A percentile compares a stretch with the other conserved stretches of the same genome.
Conservation (phyloP, 2,888 invertebrate species). For the Xanthorhoe spadicearia region DNA sequence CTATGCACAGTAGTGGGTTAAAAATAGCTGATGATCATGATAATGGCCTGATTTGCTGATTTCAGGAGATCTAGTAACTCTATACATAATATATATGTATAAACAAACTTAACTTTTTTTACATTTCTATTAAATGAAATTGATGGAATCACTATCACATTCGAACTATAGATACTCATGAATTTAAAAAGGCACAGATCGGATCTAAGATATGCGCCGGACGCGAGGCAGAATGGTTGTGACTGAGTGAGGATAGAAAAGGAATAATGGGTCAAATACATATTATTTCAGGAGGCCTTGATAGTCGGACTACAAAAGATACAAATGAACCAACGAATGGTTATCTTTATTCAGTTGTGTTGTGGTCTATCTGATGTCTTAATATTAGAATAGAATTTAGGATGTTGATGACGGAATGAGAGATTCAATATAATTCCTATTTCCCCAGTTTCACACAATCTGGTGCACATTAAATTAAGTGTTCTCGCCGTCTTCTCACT, state of each 20-base stretch:
- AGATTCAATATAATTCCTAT: neutral
- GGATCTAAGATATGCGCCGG: neutral
- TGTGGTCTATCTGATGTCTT: neutral
- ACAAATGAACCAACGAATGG: no score
- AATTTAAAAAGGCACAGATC: neutral
- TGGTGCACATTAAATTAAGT: neutral
- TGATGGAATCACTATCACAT: neutral
- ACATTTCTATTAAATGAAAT: neutral
- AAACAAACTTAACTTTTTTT: no score
- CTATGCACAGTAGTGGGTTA: no score
- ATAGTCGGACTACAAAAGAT: no score
- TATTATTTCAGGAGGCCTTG: no score
- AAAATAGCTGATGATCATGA: no score
- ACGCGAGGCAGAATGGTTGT: neutral
- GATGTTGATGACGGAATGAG: neutral
- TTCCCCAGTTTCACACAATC: conserved; percentile 2
- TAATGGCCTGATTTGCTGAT: no score
- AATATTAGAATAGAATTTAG: neutral
- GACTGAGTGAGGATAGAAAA: neutral
- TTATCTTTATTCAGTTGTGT: no score
- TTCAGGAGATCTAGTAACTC: no score
- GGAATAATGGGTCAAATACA: neutral
- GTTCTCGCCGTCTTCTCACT: neutral
- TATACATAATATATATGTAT: no score
- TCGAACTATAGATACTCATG: neutral